Conservation (phyloP, 2,797 vertebrate species). For the Geotrypetes seraphini region DNA sequence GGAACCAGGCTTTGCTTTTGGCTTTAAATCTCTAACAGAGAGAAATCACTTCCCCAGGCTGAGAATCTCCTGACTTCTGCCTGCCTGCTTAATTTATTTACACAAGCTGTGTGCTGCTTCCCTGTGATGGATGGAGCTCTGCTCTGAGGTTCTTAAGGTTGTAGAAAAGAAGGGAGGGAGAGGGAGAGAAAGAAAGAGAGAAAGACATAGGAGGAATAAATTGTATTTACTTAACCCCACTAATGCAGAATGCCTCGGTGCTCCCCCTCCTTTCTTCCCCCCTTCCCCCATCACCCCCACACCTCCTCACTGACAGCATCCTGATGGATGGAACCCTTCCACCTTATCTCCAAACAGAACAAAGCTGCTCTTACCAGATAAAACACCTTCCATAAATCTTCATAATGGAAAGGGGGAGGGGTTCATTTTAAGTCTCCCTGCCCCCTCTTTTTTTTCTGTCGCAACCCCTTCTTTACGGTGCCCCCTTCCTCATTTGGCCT, state of each 20-base stretch:
- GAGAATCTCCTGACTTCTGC: no score
- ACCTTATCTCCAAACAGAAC: conserved; percentile 3
- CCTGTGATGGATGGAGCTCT: not conserved
- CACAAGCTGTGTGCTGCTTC: no score
- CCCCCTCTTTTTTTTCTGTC: no score
- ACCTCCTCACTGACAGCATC: not conserved
- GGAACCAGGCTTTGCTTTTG: no score
- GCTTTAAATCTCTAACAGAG: no score
- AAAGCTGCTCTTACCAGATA: not conserved
- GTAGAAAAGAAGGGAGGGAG: not conserved
- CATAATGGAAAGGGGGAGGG: not conserved
- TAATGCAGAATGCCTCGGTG: not conserved
- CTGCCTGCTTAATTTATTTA: no score
- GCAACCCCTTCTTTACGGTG: no score
- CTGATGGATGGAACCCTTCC: conserved; percentile 5
- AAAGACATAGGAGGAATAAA: not conserved
- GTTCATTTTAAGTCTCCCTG: no score
- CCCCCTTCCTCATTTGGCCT: no score
- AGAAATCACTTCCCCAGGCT: no score
- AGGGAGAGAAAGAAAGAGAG: not conserved
- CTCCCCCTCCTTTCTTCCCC: no score
- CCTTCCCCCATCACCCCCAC: not conserved
- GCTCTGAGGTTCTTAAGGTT: not conserved
- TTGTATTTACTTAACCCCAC: not conserved
- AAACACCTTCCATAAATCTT: conserved; percentile 2